A percentile compares a stretch with the other conserved stretches of the same genome.
Conservation (phyloP, 2,797 vertebrate species). For the Sebastes baramenuke region DNA sequence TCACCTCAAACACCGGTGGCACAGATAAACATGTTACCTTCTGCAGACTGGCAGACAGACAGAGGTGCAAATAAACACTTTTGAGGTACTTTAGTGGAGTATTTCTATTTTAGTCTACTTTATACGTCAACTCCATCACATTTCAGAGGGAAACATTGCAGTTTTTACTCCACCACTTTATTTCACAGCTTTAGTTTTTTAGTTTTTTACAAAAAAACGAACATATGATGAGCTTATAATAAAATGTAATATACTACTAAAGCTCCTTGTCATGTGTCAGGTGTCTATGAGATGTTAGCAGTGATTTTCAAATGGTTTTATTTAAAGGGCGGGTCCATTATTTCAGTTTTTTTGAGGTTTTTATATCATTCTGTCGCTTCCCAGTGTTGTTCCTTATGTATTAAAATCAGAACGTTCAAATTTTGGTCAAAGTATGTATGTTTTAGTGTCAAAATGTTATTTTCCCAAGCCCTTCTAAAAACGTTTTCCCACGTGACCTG, state of each 20-base stretch:
- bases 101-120: not conserved
- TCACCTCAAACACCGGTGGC: not conserved
- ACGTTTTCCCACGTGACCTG: fast-evolving
- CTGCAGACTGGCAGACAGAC: conserved; percentile 1
- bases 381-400: too few relatives aligned
- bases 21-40: not conserved
- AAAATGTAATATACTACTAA: not conserved
- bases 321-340: too few relatives aligned
- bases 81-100: too few relatives aligned
- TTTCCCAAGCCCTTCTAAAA: too few relatives aligned
- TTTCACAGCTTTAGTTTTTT: not conserved
- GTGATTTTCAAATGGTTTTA: not conserved
- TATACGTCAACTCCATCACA: not conserved
- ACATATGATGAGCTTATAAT: not conserved
- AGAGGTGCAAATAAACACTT: not conserved
- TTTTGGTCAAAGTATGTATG: too few relatives aligned
- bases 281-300: not conserved
- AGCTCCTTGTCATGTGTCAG: not conserved
- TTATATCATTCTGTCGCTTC: too few relatives aligned
- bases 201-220: not conserved
- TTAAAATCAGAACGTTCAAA: too few relatives aligned
- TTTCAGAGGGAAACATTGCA: not conserved
- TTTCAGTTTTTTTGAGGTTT: too few relatives aligned
- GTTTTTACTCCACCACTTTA: not conserved
- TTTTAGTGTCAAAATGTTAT: too few relatives aligned